Evolutionary conservation across 2,888 invertebrate species (phyloP).

Genomic region (Drosophila stalkeri): DNA sequence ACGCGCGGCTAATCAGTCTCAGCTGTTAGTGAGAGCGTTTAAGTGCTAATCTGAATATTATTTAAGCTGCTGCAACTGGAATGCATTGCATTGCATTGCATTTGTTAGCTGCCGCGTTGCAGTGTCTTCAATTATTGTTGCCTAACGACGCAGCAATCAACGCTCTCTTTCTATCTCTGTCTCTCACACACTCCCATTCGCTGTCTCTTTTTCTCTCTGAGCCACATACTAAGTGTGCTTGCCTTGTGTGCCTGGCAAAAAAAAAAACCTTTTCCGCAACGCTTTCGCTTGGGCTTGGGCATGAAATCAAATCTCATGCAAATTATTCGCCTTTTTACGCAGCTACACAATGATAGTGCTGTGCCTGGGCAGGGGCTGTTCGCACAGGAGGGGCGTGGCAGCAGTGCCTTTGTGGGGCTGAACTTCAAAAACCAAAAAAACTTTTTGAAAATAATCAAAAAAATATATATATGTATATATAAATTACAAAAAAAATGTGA

Average conservation of each 20-base stretch:
- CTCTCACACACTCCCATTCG: background rate
- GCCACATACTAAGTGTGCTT: conserved; percentile 17
- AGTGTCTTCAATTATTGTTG: conserved; percentile 7
- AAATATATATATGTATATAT: background rate
- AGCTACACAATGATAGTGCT: conserved; percentile 56
- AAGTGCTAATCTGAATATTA: background rate
- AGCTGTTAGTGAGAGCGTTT: background rate
- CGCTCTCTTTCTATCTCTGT: background rate
- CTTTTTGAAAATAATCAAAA: background rate
- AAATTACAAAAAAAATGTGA: background rate
- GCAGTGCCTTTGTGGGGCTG: background rate
- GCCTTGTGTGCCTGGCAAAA: conserved; percentile 3
- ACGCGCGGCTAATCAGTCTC: background rate
- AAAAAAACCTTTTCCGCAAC: conserved; percentile 24
- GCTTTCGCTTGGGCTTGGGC: conserved; percentile 41
- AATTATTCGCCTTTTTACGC: conserved; percentile 78
- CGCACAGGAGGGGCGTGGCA: background rate
- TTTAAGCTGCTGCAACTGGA: background rate
- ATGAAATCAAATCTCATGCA: conserved; percentile 76
- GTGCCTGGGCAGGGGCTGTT: background rate
- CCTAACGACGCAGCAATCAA: background rate
- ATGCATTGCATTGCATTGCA: background rate
- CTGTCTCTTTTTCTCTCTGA: background rate
- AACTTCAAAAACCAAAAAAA: background rate
- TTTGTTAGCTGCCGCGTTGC: background rate